Base-by-base conservation (phyloP, 2,113 vertebrate species). In the Genyomyrus donnyi region DNA sequence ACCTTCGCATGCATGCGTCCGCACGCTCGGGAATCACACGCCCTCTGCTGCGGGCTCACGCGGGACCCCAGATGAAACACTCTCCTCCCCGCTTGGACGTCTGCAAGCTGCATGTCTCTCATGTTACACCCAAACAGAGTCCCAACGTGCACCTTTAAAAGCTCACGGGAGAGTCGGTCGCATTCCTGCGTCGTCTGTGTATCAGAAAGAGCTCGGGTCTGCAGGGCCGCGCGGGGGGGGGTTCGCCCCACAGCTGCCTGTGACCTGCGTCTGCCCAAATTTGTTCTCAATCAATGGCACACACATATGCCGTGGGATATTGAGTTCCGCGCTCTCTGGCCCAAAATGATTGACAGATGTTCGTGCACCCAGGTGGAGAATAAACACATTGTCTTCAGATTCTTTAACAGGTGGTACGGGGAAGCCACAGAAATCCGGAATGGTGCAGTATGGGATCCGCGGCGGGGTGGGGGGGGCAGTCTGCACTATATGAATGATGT, bases 71-170 rank as follows among this genome's bases (percentile, higher is more conserved):
- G 62, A 49, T 5, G 21, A 48, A 49, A 11, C 21, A 6, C 17
- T 3, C 17, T n/a, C 92, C 93, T 92, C 90, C 91, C 94, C 94
- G 94, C 95, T 95, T 95, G 94, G 93, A 96, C 95, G 95, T 95
- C 95, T 95, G 95, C 95, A 93, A 94, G 95, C 94, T 95, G 95
- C 95, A 95, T 95, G 95, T 95, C 95, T 96, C 95, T 93, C 94
- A 93, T 93, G 94, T 93, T 93, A 94, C 94, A 94, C 93, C 93
- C 91, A 94, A 93, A 77, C 46, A 93, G 93, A 93, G 94, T 94
- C 95, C 45, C n/a, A 19, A 17, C 48, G 10, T 4, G 2, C 24
- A 27, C 27, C 21, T 31, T 7, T 31, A 13, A 96, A 94, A 94
- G 93, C 93, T 94, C 93, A 89, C 48, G 15, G 49, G 48, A 31